Base-by-base conservation (phyloP, 1,140 invertebrate genomes). In the Aleiodes sp. region DNA sequence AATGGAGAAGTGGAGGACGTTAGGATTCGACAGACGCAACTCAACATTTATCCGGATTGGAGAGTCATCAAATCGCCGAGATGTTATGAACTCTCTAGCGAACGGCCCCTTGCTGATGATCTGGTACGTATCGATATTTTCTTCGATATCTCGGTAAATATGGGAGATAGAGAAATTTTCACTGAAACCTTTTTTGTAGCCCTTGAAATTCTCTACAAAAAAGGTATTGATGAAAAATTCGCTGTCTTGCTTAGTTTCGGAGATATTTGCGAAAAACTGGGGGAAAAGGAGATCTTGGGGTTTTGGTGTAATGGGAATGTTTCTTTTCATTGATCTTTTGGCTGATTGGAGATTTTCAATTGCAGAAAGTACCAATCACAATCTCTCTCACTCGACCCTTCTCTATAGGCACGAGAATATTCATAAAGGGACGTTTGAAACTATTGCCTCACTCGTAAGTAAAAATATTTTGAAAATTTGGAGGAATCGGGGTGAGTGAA, bases 371-470 rank as follows among this genome's bases (percentile, higher is more conserved):
- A 63, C 88, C 88, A 7, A 66, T 84, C 0, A 81, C 80, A 2
- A 82, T 87, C n/a, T 76, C 81, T 41, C 75, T 90, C 28, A 79
- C 80, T 14, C 77, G 78, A 29, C 77, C 83, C 8, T 82, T 91
- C 64, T 76, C 74, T 19, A 67, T 79, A 64, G 90, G 89, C 1
- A 80, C 85, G 66, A 83, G 83, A 67, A 68, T 92, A 12, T 85
- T 87, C 71, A 88, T 92, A 41, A 84, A 84, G 68, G 90, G 90
- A 12, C 84, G 87, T 74, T 83, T 91, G 26, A 90, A 91, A 74
- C 78, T 91, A 24, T 80, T 92, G 35, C 91, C 90, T 19, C 87
- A 91, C 68, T 89, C 89, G 72, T 87, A 68, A 85, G 81, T n/a
- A n/a, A n/a, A n/a, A 82, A 61, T 31, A 57, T 33, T 57, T 9